Evolutionary conservation across 2,888 invertebrate species (phyloP).

Genomic region (Tetheella fluctuosa): DNA sequence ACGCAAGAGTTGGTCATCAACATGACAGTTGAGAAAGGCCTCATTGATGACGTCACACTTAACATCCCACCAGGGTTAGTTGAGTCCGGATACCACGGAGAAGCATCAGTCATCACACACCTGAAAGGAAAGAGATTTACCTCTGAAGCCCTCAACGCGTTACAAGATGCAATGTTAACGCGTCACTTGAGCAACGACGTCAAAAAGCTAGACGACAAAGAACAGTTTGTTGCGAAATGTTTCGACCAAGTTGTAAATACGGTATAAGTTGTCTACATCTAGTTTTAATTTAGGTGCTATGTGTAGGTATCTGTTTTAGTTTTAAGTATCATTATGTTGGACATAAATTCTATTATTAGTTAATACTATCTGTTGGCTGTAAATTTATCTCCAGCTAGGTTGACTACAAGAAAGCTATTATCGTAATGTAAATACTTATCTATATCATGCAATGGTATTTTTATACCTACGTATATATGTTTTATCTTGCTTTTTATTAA

Average conservation of each 20-base stretch:
- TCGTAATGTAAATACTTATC: constrained; percentile 21
- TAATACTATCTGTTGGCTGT: constrained; percentile 34
- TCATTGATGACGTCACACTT: constrained; percentile 86
- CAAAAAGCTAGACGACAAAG: constrained; percentile 78
- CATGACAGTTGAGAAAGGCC: constrained; percentile 86
- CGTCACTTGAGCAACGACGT: constrained; percentile 60
- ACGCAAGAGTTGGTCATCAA: constrained; percentile 84
- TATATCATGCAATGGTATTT: constrained; percentile 13
- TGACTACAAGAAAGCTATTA: constrained; percentile 23
- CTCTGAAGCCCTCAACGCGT: constrained; percentile 84
- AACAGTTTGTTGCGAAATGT: constrained; percentile 86
- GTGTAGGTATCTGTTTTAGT: constrained; percentile 17
- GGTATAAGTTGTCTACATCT: constrained; percentile 48
- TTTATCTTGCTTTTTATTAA: constrained; percentile 23
- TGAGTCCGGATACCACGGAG: constrained; percentile 84
- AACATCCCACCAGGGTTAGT: constrained; percentile 85
- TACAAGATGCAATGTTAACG: constrained; percentile 82
- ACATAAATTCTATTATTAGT: constrained; percentile 24
- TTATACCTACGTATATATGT: constrained; percentile 19
- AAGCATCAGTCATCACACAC: constrained; percentile 86
- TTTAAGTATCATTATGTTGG: constrained; percentile 14
- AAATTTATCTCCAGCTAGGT: constrained; percentile 32
- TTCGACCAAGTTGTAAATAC: constrained; percentile 86
- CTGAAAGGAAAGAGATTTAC: constrained; percentile 87
- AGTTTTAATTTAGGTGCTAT: constrained; percentile 39